A percentile compares a stretch with the other conserved stretches of the same genome.
phyloP scores from a whole-genome alignment of 2,113 vertebrate species.

The Saccopteryx bilineata region DNA sequence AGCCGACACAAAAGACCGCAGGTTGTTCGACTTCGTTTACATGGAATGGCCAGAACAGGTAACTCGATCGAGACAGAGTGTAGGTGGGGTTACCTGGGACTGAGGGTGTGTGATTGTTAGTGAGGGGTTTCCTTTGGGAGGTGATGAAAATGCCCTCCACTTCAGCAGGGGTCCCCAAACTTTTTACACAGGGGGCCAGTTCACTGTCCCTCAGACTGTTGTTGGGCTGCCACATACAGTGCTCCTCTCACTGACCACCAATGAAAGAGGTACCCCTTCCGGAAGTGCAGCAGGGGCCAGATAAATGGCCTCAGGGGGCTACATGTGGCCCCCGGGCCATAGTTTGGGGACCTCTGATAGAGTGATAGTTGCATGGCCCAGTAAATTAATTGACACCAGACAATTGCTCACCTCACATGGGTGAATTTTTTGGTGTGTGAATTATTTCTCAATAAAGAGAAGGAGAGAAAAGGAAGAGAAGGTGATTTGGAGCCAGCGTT shows the following conservation, averaged over 20 bases:
- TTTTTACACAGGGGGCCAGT: too few species aligned
- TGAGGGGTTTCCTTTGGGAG: neutral
- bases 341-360: too few species aligned
- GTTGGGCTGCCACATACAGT: too few species aligned
- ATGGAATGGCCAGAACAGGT: neutral
- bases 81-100: neutral
- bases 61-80: neutral
- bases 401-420: neutral
- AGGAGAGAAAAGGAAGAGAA: neutral
- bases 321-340: too few species aligned
- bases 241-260: too few species aligned
- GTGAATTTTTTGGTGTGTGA: neutral
- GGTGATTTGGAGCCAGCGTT: neutral
- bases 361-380: neutral
- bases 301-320: too few species aligned
- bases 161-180: too few species aligned
- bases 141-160: neutral
- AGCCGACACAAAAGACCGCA: neutral
- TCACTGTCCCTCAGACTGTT: too few species aligned
- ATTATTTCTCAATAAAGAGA: neutral
- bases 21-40: rapidly evolving
- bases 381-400: neutral
- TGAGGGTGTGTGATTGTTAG: neutral
- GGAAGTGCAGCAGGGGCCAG: too few species aligned
- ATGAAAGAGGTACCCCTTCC: too few species aligned